Conservation (phyloP, 2,113 vertebrate species). For the Mohoua ochrocephala region DNA sequence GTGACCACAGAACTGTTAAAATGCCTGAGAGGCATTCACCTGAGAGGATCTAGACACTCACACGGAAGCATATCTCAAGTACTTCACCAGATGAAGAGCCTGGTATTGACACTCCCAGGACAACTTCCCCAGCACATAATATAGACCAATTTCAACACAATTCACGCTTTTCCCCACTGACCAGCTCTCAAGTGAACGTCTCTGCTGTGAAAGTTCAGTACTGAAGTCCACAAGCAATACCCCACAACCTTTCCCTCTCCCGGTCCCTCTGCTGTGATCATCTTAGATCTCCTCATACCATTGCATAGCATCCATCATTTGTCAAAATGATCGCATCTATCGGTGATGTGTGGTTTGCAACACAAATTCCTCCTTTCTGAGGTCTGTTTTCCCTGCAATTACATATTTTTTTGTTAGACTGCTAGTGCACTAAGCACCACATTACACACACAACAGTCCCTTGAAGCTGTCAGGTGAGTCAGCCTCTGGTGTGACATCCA, state of each 20-base stretch:
- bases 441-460: background rate
- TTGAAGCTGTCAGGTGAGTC: background rate
- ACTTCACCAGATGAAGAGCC: background rate
- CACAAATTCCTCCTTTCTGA: conserved; percentile 93
- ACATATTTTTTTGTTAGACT: background rate
- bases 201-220: background rate
- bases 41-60: background rate
- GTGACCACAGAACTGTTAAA: background rate
- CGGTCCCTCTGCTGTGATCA: background rate
- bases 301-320: conserved; percentile 93
- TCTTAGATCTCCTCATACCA: conserved; percentile 72
- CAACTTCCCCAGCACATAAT: background rate
- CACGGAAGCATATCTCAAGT: background rate
- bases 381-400: conserved; percentile 85
- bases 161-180: background rate
- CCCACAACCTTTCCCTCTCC: background rate
- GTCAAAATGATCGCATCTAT: conserved; percentile 93
- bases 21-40: background rate
- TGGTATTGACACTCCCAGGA: background rate
- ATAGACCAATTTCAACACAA: background rate
- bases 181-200: background rate
- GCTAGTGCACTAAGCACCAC: background rate
- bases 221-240: background rate
- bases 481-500: background rate
- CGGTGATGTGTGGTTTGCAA: conserved; percentile 94